Conservation (phyloP, 2,888 invertebrate species). For the Leptogaster cylindrica region DNA sequence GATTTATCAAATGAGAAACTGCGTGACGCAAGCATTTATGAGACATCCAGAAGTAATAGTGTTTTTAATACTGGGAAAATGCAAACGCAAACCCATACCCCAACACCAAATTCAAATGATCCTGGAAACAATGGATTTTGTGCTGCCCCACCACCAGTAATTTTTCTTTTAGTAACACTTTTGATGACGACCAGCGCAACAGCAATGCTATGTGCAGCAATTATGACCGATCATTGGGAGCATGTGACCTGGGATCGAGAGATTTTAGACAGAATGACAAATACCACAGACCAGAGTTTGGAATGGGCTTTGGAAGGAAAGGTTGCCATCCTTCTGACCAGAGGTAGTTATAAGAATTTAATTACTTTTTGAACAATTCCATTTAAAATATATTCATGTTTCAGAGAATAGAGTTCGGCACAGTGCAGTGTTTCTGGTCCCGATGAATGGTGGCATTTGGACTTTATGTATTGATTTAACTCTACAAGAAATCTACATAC, state of each 20-base stretch:
- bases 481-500: conserved; percentile 74
- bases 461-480: conserved; percentile 82
- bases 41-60: conserved; percentile 56
- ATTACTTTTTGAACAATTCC: background rate
- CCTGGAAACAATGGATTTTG: conserved; percentile 56
- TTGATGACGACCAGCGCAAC: conserved; percentile 78
- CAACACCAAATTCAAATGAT: conserved; percentile 52
- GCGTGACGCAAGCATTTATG: conserved; percentile 47
- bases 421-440: conserved; percentile 74
- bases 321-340: conserved; percentile 68
- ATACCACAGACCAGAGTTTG: conserved; percentile 65
- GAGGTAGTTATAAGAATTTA: conserved; percentile 51
- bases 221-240: conserved; percentile 92
- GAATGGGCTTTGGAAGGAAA: conserved; percentile 80
- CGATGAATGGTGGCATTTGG: conserved; percentile 92
- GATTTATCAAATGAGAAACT: conserved; percentile 45
- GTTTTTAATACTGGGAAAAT: conserved; percentile 58
- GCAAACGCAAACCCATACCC: conserved; percentile 51
- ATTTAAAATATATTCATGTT: background rate
- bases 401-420: conserved; percentile 62
- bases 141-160: conserved; percentile 59
- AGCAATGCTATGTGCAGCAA: conserved; percentile 81
- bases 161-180: conserved; percentile 63
- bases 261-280: conserved; percentile 58
- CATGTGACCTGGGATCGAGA: conserved; percentile 81